These are phyloP conservation scores for Festucalex cinctus DNA, from an alignment of 2,113 vertebrate genomes.

Conservation along the genomic window DNA sequence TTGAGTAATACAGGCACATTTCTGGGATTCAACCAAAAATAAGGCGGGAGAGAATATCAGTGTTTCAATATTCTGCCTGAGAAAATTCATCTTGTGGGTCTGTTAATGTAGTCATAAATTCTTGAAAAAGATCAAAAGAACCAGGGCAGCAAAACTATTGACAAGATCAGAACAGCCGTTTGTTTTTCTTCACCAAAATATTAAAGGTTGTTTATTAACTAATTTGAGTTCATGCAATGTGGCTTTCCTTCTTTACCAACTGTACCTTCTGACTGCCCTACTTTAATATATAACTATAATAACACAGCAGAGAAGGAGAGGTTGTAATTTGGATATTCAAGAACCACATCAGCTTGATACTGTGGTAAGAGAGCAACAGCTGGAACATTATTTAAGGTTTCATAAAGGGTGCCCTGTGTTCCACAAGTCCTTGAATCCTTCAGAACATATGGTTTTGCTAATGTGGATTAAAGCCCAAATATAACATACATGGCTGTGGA, in stretches of 20 bases:
- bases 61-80: no score
- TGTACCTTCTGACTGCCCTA: slow-evolving; percentile 6
- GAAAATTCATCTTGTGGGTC: no score
- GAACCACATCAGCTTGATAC: slow-evolving; percentile 37
- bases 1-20: no score
- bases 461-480: slow-evolving; percentile 12
- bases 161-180: no score
- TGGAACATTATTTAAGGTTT: slow-evolving; percentile 12
- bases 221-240: slow-evolving; percentile 12
- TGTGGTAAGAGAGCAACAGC: slow-evolving; percentile 23
- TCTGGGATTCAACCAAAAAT: no score
- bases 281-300: slow-evolving; percentile 19
- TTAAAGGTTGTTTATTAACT: neutral
- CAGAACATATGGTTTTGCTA: slow-evolving; percentile 4
- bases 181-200: neutral
- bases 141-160: no score
- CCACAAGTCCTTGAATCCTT: neutral
- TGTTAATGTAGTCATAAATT: no score
- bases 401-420: slow-evolving; percentile 21
- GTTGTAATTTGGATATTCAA: slow-evolving; percentile 39
- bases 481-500: neutral
- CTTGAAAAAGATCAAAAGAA: no score
- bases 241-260: slow-evolving; percentile 19
- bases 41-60: no score
- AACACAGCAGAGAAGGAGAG: slow-evolving; percentile 6